Percentiles rank a stretch among this genome's conserved stretches.
Conservation (phyloP, 2,113 vertebrate genomes). For the Protomyctophum bolini region DNA sequence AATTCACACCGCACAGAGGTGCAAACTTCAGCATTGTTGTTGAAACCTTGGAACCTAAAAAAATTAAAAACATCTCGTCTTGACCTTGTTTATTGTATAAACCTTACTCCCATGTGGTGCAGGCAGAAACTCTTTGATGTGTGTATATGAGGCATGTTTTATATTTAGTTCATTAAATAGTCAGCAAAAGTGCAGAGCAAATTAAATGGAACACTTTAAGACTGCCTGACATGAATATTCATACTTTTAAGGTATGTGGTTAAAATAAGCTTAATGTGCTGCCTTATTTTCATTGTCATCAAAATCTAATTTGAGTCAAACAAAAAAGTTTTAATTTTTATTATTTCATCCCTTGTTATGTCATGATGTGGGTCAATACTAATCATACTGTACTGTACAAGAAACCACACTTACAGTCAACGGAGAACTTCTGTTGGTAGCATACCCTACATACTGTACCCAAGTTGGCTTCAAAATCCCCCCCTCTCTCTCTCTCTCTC, state of each 20-base stretch:
- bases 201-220: slow-evolving; percentile 4
- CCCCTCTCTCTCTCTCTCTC: no score
- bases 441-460: no score
- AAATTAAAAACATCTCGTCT: no score
- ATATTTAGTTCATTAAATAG: slow-evolving; percentile 1
- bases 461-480: no score
- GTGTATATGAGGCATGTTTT: background rate
- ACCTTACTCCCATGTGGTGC: background rate
- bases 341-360: slow-evolving; percentile 24
- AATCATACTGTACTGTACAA: no score
- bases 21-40: background rate
- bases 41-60: background rate
- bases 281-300: background rate
- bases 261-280: no score
- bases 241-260: background rate
- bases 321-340: no score
- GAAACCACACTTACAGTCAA: no score
- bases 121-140: background rate
- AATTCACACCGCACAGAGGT: no score
- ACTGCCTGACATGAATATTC: slow-evolving; percentile 3
- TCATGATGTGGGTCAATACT: slow-evolving; percentile 24
- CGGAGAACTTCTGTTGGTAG: no score
- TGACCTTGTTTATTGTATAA: background rate
- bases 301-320: background rate
- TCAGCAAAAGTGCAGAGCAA: slow-evolving; percentile 1